phyloP scores from a whole-genome alignment of 2,888 invertebrate species.

The Sarcophaga variegata region DNA sequence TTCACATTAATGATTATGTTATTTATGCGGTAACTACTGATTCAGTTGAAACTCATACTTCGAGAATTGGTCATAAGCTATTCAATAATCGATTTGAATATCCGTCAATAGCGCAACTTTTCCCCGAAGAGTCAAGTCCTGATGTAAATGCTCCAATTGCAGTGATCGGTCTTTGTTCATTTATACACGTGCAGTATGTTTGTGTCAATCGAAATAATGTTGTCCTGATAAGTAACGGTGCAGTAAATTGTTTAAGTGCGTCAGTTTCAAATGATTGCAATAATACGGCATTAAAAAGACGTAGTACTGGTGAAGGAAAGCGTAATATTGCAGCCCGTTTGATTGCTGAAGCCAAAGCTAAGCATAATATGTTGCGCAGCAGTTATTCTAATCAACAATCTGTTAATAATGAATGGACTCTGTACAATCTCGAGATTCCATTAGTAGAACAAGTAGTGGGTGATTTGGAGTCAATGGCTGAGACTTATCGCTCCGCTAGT shows the following conservation, averaged over 20 bases:
- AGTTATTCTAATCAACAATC: constrained; percentile 71
- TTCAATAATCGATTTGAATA: constrained; percentile 82
- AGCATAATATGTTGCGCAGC: constrained; percentile 75
- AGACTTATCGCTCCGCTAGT: constrained; percentile 85
- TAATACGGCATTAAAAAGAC: constrained; percentile 67
- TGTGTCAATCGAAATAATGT: constrained; percentile 79
- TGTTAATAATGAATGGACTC: constrained; percentile 84
- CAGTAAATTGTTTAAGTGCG: constrained; percentile 67
- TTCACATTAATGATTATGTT: constrained; percentile 86
- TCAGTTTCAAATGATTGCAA: constrained; percentile 67
- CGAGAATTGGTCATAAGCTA: constrained; percentile 85
- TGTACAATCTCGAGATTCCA: constrained; percentile 88
- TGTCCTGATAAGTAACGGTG: constrained; percentile 78
- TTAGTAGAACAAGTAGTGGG: constrained; percentile 85
- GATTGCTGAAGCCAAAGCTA: constrained; percentile 78
- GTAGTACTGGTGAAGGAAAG: constrained; percentile 73
- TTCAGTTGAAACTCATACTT: constrained; percentile 89
- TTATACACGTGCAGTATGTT: constrained; percentile 80
- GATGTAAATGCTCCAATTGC: constrained; percentile 79
- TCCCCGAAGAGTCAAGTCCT: constrained; percentile 79
- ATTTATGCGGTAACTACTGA: constrained; percentile 89
- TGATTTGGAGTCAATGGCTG: constrained; percentile 87
- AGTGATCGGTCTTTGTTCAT: constrained; percentile 79
- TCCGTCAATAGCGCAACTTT: constrained; percentile 78
- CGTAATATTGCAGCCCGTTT: constrained; percentile 77